Base-by-base conservation (phyloP, 2,113 vertebrate species). In the Brachirus orientalis region DNA sequence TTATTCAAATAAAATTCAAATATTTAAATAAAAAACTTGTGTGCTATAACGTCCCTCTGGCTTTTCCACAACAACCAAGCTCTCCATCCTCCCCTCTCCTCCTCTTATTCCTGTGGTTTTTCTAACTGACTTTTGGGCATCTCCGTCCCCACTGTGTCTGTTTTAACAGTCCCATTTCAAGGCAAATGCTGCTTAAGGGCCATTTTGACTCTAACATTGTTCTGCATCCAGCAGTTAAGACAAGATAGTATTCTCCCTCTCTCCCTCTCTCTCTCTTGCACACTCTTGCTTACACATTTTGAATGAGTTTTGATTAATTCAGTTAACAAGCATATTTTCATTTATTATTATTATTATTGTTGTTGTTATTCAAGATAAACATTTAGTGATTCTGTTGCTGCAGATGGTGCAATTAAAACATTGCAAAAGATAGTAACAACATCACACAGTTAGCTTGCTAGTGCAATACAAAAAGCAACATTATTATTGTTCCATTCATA, bases 1-100 rank as follows among this genome's bases (percentile, higher is more conserved):
- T 77, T 78, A 84, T 88, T 85, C 68, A 82, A 76, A 86, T 75
- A 51, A 59, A 63, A 82, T 84, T 82, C 56, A 65, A 46, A 64
- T 60, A 79, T 64, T 72, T 46, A 84, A 82, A 77, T 72, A 74
- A 85, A 77, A 73, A 63, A 64, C 62, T 53, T 71, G 56, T 55
- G 40, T 67, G 55, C 52, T 72, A 74, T 56, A 60, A 37, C 40
- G 47, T 79, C 59, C 73, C 80, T 36, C 55, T 78, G 71, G 63
- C 71, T 72, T 57, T 67, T 59, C 58, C 60, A 57, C 28, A 63
- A 60, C 44, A 82, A 41, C 69, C 17, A 20, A 17, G 37, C 40
- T 17, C 43, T 74, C 54, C 13, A 18, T 62, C 46, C 43, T 45
- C 36, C 8, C 33, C 18, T 64, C 22, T 58, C 35, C 38, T 58